Evolutionary conservation across 2,888 invertebrate species (phyloP).

Genomic region (Gryllus longicercus): DNA sequence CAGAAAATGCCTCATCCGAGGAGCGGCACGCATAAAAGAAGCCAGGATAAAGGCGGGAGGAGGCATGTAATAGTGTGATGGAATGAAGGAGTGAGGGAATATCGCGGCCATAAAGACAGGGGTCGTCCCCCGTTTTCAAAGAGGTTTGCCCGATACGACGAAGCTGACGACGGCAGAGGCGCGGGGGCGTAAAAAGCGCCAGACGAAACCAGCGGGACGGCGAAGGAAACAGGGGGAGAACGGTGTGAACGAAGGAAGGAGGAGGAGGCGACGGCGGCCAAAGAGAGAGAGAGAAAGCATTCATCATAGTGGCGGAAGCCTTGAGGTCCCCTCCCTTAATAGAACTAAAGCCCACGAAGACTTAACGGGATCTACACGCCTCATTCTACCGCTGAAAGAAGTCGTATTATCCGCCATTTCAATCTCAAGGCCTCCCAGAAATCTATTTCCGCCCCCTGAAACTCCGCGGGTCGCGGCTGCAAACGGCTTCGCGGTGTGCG

Average conservation of each 20-base stretch:
- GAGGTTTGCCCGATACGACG: no score
- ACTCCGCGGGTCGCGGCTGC: not conserved
- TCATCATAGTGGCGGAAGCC: not conserved
- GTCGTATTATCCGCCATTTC: not conserved
- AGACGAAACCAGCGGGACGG: no score
- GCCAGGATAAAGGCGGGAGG: no score
- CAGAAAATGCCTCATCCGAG: no score
- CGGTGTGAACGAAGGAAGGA: not conserved
- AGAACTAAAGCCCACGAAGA: not conserved
- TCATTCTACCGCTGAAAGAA: constrained; percentile 17
- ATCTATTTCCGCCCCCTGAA: not conserved
- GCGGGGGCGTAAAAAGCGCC: no score
- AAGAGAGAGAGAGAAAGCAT: not conserved
- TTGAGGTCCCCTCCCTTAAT: not conserved
- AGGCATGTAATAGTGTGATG: no score
- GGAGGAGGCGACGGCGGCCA: not conserved
- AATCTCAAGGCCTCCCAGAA: not conserved
- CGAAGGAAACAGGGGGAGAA: no score
- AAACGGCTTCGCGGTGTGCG: not conserved
- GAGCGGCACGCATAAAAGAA: no score
- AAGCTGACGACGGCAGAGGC: no score
- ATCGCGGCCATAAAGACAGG: no score
- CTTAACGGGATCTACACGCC: constrained; percentile 17
- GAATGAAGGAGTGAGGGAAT: no score
- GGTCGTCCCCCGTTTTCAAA: no score